Evolutionary conservation across 2,888 invertebrate species (phyloP), one percentile per base, ranked within the genome.

Genomic region (Ceriagrion tenellum): DNA sequence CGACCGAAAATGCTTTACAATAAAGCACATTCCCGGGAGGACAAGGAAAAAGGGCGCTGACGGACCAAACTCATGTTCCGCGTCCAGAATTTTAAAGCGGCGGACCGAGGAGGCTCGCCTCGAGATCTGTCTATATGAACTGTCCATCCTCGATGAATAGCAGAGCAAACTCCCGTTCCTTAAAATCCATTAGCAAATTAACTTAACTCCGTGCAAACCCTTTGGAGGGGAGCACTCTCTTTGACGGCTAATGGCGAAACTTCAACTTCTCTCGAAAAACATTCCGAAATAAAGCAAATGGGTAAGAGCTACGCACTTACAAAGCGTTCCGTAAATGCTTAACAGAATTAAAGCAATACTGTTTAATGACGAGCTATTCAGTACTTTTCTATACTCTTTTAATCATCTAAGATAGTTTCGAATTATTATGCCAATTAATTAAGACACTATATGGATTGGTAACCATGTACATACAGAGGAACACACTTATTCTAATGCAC

Each of bases 151-250:
- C 35, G 35, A 13, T 35, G 81, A 35, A 81, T 13, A 23, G 30
- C 16, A 35, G 81, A 81, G 81, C 35, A 81, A 81, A 35, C 81
- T 30, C 0, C 35, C 13, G 16, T 16, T 1, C 30, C 35, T 16
- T 16, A 35, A 81, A 81, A 81, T 35, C 81, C 81, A 81, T 81
- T 81, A 81, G 81, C 81, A 81, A 35, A 81, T 81, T 81, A 81
- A 81, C 69, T 81, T 16, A 35, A 81, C 81, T 30, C 81, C 10
- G 35, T 3, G 47, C 4, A 2, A 59, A 2, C 59, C 13, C 59
- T 56, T 59, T 20, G 20, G 59, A 8, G 20, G n/a, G 2, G n/a
- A 69, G 26, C 69, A 69, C 69, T 69, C 69, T 20, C 26, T 69
- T n/a, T n/a, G 69, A 69, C 18, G 18, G 8, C 26, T 69, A 69